Conservation (phyloP, 2,888 invertebrate species). For the Drepanosiphum platanoidis region DNA sequence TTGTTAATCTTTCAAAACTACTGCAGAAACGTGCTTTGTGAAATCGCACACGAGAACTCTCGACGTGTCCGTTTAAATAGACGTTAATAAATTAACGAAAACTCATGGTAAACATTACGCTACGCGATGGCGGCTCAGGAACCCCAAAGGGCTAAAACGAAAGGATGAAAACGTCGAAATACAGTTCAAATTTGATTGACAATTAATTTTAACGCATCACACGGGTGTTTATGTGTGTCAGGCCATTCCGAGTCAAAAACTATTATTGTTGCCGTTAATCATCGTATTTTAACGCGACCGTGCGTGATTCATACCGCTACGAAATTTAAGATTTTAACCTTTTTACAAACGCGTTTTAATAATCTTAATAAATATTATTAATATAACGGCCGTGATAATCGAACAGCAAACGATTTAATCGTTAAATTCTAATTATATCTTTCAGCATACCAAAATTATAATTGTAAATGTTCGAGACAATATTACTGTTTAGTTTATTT, state of each 20-base stretch:
- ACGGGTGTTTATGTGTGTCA: no score
- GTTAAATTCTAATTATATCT: no score
- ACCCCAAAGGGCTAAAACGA: not conserved
- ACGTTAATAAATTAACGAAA: not conserved
- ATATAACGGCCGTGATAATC: not conserved
- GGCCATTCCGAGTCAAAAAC: no score
- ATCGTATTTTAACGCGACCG: not conserved
- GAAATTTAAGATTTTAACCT: not conserved
- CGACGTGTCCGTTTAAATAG: not conserved
- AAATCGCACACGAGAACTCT: no score
- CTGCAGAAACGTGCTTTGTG: no score
- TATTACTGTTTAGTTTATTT: no score
- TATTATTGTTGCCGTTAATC: not conserved
- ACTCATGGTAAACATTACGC: not conserved
- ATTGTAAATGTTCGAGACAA: no score
- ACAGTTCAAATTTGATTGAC: not conserved
- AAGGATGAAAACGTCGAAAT: not conserved
- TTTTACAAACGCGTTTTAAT: not conserved
- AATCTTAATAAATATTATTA: no score
- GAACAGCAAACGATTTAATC: not conserved
- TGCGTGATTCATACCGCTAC: no score
- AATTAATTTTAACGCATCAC: not conserved
- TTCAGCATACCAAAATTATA: no score
- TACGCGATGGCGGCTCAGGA: not conserved
- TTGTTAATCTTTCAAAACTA: no score